Base-by-base conservation (phyloP, 2,888 invertebrate genomes). In the Pomacea canaliculata region DNA sequence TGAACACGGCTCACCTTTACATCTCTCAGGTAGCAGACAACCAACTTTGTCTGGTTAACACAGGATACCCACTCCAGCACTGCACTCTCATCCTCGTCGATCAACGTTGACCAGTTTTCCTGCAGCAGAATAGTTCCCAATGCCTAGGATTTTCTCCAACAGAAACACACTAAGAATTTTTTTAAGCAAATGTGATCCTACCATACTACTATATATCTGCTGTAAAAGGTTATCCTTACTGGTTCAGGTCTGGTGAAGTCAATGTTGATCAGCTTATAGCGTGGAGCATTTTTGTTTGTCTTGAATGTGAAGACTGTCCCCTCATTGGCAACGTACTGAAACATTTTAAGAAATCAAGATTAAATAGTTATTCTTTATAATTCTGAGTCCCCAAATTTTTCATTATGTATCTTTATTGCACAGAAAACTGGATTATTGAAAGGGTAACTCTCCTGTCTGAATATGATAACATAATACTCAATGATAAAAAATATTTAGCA, bases 241-340 rank as follows among this genome's bases (percentile, higher is more conserved):
- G 86, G 85, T 23, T 86, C 86, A 67, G 87, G 89, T 18, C 91
- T 86, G 60, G 82, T 83, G 48, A 93, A 83, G 85, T 93, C 92
- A 82, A 98, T 96, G 83, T 93, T 93, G 87, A 98, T 94, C 66
- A 99, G 93, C 81, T 95, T 94, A 92, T 97, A 97, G 91, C 97
- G 97, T 10, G 97, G 96, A 1, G 99, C 96, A 91, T 96, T 93
- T 91, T 96, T 96, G 91, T 99, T 98, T 46, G 99, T 98, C 69
- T 95, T 94, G 91, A 99, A 96, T 87, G 96, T 94, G 82, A 95
- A 95, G 84, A 94, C 93, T 0, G 94, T 93, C 0, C 94, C 97
- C 81, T 95, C 94, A 91, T 97, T 98, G 48, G 97, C 96, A 27
- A 99, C 92, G 89, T 97, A 98, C 95, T 97, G 92, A 78, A 87